These are phyloP conservation scores for Alloscopus bannaensis DNA, from an alignment of 2,888 invertebrate species.

Conservation along the genomic window DNA sequence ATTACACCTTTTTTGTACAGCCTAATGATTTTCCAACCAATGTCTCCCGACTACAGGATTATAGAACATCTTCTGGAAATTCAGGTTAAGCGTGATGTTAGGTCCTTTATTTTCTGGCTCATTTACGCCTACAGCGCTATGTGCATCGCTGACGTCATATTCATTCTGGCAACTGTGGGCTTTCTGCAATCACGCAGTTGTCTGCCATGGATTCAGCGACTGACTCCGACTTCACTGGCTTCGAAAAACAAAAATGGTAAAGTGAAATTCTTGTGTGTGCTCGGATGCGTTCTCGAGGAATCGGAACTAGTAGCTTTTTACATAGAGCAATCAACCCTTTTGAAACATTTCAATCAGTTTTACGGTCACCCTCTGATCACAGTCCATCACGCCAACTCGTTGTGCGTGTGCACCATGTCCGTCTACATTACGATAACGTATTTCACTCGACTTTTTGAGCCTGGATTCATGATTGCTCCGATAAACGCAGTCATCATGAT, in stretches of 20 bases:
- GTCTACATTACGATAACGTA: background rate
- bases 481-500: background rate
- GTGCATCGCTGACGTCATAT: background rate
- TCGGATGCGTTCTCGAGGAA: background rate
- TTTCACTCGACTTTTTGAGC: background rate
- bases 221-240: background rate
- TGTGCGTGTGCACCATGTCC: background rate
- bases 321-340: background rate
- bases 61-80: conserved; percentile 3
- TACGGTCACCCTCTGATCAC: background rate
- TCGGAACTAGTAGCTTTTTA: background rate
- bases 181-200: background rate
- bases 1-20: background rate
- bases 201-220: background rate
- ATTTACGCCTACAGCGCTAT: background rate
- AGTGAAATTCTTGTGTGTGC: background rate
- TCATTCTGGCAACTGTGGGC: background rate
- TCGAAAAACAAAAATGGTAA: background rate
- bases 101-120: background rate
- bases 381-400: background rate
- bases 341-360: background rate
- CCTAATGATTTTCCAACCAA: background rate
- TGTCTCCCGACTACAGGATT: background rate
- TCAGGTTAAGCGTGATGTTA: background rate
- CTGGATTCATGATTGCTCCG: conserved; percentile 7